Conservation (phyloP, 2,797 vertebrate genomes). For the Anisognathus igniventris region DNA sequence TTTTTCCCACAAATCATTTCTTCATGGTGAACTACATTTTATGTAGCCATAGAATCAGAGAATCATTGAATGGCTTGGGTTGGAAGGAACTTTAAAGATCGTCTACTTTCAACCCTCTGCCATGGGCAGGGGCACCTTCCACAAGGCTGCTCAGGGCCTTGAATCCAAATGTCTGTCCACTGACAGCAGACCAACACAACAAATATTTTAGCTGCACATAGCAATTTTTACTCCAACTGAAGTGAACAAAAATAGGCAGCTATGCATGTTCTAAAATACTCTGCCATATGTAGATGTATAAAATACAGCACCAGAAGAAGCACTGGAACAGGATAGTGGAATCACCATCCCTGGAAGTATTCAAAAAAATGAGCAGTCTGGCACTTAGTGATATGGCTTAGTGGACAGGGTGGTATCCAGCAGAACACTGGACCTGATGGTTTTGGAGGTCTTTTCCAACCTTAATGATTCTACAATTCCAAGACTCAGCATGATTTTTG, state of each 20-base stretch:
- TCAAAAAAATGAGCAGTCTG: not conserved
- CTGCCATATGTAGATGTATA: not conserved
- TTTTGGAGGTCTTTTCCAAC: not conserved
- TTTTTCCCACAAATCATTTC: rapidly evolving
- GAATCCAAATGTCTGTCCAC: not conserved
- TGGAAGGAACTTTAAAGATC: not conserved
- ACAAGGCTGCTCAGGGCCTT: not conserved
- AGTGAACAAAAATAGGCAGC: not conserved
- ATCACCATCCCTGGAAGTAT: not conserved
- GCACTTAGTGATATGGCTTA: not conserved
- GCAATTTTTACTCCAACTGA: not conserved
- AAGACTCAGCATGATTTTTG: not conserved
- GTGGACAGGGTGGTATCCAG: not conserved
- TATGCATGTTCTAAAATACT: not conserved
- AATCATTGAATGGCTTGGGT: not conserved
- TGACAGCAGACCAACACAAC: not conserved
- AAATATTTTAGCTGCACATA: not conserved
- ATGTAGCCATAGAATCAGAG: not conserved
- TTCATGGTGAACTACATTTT: not conserved
- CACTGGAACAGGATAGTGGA: not conserved
- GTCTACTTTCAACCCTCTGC: not conserved
- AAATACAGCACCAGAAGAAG: not conserved
- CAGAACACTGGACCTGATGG: not conserved
- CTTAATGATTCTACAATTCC: not conserved
- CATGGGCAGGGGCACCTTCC: not conserved